Conservation (phyloP, 2,888 invertebrate species). For the Drosophila picticornis region DNA sequence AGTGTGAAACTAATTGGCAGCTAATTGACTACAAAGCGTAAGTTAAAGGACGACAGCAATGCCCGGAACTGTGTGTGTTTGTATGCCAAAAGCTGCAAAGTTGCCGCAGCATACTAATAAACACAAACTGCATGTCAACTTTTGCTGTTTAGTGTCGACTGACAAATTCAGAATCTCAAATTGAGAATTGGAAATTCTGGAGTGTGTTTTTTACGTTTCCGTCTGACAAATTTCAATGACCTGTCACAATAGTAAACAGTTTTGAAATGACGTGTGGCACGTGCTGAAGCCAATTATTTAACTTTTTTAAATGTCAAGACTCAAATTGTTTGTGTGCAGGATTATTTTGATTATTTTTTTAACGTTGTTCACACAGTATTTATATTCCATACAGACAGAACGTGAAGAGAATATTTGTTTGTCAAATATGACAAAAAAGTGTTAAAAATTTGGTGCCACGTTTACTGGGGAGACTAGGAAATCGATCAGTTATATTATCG, state of each 20-base stretch:
- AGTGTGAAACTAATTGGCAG: constrained; percentile 61
- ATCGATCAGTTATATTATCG: too few relatives aligned
- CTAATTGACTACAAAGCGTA: constrained; percentile 60
- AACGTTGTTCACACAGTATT: background rate
- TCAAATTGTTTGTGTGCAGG: too few relatives aligned
- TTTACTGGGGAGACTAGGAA: too few relatives aligned
- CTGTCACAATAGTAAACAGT: background rate
- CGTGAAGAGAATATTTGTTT: too few relatives aligned
- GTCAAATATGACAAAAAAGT: too few relatives aligned
- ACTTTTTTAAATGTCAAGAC: background rate
- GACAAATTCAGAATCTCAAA: constrained; percentile 1
- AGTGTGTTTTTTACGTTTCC: background rate
- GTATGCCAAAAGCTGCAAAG: background rate
- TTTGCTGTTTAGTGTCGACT: background rate
- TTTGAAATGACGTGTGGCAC: background rate
- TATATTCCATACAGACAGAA: background rate
- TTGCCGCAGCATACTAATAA: constrained; percentile 5
- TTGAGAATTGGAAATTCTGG: background rate
- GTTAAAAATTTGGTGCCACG: too few relatives aligned
- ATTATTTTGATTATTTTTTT: background rate
- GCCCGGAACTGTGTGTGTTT: background rate
- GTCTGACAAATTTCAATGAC: background rate
- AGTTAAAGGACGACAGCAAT: background rate
- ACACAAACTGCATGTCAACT: background rate
- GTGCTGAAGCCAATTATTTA: background rate